Conservation (phyloP, 2,113 vertebrate genomes). For the Dasypus novemcinctus region DNA sequence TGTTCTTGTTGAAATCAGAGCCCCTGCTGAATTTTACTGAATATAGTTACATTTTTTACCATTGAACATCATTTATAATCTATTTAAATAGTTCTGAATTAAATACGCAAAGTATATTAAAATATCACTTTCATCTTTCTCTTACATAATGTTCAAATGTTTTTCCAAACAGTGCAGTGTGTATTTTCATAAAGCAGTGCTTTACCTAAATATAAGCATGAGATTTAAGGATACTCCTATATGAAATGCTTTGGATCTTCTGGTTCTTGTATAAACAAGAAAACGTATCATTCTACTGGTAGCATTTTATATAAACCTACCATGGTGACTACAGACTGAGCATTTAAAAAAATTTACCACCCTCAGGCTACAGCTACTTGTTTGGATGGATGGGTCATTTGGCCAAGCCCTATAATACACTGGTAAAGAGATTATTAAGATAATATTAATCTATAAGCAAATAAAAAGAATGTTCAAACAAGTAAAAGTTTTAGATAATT, state of each 20-base stretch:
- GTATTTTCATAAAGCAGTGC: neutral
- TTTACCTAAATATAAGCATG: slow-evolving; percentile 38
- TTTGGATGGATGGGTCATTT: neutral
- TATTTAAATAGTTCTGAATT: slow-evolving; percentile 68
- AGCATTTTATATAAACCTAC: neutral
- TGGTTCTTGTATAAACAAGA: neutral
- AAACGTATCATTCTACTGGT: neutral
- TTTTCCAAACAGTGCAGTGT: neutral
- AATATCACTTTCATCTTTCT: slow-evolving; percentile 40
- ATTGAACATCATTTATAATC: slow-evolving; percentile 36
- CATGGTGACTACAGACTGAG: neutral
- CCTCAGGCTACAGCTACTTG: neutral
- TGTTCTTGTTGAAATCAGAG: neutral
- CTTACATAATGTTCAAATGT: slow-evolving; percentile 26
- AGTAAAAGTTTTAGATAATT: neutral
- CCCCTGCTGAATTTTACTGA: neutral
- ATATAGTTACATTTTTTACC: neutral
- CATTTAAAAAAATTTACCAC: neutral
- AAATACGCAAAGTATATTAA: slow-evolving; percentile 44
- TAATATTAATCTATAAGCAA: neutral
- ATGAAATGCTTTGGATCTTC: neutral
- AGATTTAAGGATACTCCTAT: neutral
- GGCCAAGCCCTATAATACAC: neutral
- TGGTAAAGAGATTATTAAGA: neutral
- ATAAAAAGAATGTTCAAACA: neutral